A percentile compares a stretch with the other conserved stretches of the same genome.
phyloP scores from a whole-genome alignment of 1,140 invertebrate species.

The Brachionus asplanchnoidis region DNA sequence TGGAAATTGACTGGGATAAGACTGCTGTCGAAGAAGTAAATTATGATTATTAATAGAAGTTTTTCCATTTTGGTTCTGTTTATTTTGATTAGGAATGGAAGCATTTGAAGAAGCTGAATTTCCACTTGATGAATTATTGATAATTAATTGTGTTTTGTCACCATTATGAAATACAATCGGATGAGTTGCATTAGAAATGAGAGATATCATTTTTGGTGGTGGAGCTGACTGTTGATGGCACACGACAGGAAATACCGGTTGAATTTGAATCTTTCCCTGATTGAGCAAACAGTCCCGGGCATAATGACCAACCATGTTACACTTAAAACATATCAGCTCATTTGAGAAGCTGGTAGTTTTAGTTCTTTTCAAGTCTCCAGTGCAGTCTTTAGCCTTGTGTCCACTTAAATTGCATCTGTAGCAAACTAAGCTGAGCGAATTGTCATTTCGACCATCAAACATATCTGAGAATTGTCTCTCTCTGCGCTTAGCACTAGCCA shows the following conservation, averaged over 20 bases:
- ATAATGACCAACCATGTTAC: not conserved
- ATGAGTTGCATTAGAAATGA: slow-evolving; percentile 6
- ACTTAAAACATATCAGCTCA: slow-evolving; percentile 8
- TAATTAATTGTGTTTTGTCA: slow-evolving; percentile 18
- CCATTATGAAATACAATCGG: slow-evolving; percentile 13
- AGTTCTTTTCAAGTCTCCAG: not conserved
- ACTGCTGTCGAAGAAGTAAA: not conserved
- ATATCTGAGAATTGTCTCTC: slow-evolving; percentile 41
- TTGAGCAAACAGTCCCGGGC: not conserved
- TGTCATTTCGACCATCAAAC: not conserved
- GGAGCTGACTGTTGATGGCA: not conserved
- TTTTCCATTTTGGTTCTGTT: not conserved
- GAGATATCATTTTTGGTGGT: not conserved
- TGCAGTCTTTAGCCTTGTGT: slow-evolving; percentile 33
- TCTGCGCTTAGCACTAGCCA: slow-evolving; percentile 45
- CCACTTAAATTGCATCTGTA: not conserved
- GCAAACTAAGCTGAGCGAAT: not conserved
- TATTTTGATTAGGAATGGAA: not conserved
- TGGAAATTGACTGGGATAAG: not conserved
- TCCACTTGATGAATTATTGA: not conserved
- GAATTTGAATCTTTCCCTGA: not conserved
- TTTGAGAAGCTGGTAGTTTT: not conserved
- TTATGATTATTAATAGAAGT: not conserved
- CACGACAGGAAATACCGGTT: not conserved
- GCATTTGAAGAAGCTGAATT: not conserved